Evolutionary conservation across 2,113 vertebrate genomes (phyloP).

Genomic region (Gallinago paraguaiae): DNA sequence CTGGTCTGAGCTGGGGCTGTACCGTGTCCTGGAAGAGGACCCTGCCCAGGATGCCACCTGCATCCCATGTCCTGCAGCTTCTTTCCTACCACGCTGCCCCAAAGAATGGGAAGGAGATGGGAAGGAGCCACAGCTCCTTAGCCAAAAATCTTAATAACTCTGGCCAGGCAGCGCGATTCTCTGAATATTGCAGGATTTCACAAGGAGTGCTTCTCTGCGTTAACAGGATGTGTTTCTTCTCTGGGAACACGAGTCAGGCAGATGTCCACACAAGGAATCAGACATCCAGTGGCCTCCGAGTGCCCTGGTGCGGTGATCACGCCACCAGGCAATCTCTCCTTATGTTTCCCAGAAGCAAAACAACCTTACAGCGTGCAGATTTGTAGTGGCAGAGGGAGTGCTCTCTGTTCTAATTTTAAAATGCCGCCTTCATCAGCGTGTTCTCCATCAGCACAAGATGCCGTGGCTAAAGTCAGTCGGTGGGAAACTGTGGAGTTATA

Average conservation of each 20-base stretch:
- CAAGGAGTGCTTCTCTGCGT: background rate
- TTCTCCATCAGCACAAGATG: background rate
- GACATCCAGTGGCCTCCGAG: background rate
- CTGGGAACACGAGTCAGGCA: background rate
- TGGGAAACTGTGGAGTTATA: background rate
- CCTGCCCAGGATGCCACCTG: background rate
- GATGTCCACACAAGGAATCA: background rate
- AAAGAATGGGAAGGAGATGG: background rate
- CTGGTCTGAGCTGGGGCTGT: background rate
- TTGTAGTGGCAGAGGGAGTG: background rate
- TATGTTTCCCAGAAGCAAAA: background rate
- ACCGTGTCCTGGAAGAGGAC: background rate
- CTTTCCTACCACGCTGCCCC: background rate
- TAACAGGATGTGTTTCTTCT: background rate
- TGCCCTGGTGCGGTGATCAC: background rate
- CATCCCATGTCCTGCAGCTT: background rate
- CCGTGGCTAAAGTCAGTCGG: background rate
- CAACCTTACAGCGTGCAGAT: background rate
- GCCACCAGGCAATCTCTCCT: background rate
- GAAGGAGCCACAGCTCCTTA: background rate
- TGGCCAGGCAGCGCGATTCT: background rate
- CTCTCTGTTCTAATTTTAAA: conserved; percentile 31
- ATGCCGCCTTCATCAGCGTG: background rate
- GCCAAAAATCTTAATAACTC: background rate
- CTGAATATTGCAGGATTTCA: background rate